These are phyloP conservation scores for Bellardia pandia DNA, from an alignment of 2,888 invertebrate genomes.

Conservation along the genomic window DNA sequence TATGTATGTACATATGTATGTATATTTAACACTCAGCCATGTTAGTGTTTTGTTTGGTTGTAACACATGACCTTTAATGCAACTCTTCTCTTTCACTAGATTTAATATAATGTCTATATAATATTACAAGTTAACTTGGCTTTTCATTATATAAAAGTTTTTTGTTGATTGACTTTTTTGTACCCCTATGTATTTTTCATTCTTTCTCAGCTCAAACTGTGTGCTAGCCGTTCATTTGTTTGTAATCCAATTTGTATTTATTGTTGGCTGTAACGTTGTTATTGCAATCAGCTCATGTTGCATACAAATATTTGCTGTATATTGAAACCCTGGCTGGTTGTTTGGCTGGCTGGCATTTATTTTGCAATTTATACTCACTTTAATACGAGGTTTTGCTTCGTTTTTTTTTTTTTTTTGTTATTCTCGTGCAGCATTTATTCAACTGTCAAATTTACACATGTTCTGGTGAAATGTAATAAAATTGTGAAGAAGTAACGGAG, in stretches of 20 bases:
- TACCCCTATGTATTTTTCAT: not conserved
- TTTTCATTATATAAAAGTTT: slow-evolving; percentile 6
- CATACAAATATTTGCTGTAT: slow-evolving; percentile 59
- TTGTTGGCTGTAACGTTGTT: slow-evolving; percentile 18
- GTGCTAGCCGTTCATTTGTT: not conserved
- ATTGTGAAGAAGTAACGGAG: slow-evolving; percentile 34
- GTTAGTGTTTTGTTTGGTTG: too few species aligned
- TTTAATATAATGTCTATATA: slow-evolving; percentile 37
- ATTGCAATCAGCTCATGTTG: slow-evolving; percentile 29
- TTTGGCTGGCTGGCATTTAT: slow-evolving; percentile 56
- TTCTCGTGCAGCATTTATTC: slow-evolving; percentile 56
- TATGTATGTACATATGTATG: too few species aligned
- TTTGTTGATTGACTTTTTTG: slow-evolving; percentile 48
- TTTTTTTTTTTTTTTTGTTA: not conserved
- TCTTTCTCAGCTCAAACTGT: not conserved
- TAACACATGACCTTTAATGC: slow-evolving; percentile 31
- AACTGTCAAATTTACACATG: slow-evolving; percentile 73
- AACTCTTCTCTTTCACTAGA: slow-evolving; percentile 5
- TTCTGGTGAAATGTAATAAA: slow-evolving; percentile 54
- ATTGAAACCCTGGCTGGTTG: slow-evolving; percentile 46
- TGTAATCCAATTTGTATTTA: slow-evolving; percentile 58
- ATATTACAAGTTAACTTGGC: slow-evolving; percentile 8
- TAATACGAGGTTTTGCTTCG: slow-evolving; percentile 25
- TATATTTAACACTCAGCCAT: too few species aligned
- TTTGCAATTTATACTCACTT: slow-evolving; percentile 63